A percentile compares a stretch with the other conserved stretches of the same genome.
phyloP scores from a whole-genome alignment of 2,113 vertebrate genomes.

The Dissostichus mawsoni region DNA sequence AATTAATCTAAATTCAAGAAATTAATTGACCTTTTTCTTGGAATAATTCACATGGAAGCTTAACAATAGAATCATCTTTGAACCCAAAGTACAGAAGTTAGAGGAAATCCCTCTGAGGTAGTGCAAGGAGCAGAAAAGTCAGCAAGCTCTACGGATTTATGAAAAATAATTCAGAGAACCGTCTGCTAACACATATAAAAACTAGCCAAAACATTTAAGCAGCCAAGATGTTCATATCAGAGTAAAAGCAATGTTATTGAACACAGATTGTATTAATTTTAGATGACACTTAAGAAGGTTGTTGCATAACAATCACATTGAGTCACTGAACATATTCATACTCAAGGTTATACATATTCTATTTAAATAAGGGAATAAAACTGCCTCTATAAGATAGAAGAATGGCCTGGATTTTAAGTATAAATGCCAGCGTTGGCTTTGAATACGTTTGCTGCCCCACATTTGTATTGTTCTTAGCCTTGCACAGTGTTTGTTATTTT shows the following conservation, averaged over 20 bases:
- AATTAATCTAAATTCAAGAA: neutral
- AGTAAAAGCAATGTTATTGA: neutral
- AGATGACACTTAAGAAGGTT: neutral
- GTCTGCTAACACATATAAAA: neutral
- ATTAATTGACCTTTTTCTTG: neutral
- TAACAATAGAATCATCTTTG: slow-evolving; percentile 3
- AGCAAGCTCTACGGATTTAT: neutral
- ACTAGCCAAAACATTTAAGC: neutral
- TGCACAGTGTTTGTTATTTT: neutral
- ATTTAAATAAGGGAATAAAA: neutral
- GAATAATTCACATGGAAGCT: slow-evolving; percentile 1
- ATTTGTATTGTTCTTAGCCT: neutral
- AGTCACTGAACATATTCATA: neutral
- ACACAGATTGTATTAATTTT: slow-evolving; percentile 24
- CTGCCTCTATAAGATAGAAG: neutral
- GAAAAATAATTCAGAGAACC: neutral
- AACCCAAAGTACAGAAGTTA: slow-evolving; percentile 13
- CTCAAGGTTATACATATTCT: neutral
- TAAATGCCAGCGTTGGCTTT: too few species aligned
- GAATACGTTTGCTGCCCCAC: too few species aligned
- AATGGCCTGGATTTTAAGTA: too few species aligned
- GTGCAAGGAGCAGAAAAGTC: slow-evolving; percentile 7
- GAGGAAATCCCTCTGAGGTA: neutral
- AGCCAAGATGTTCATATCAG: neutral
- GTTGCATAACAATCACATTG: neutral